Base-by-base conservation (phyloP, 2,888 invertebrate species). In the Sericinus montela region DNA sequence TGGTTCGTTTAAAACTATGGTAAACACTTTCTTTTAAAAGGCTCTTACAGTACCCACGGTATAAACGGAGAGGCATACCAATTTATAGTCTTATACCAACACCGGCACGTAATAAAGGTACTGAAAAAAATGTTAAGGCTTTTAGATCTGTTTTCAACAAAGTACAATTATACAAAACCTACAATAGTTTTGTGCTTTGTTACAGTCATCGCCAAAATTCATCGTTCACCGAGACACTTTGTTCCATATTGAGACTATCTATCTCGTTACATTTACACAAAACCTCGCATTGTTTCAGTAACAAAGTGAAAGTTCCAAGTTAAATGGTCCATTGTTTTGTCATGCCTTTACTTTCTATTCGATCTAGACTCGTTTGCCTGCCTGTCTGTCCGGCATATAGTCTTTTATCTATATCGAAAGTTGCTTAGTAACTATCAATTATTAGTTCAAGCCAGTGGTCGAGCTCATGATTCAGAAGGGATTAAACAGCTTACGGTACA, bases 251-350 rank as follows among this genome's bases (percentile, higher is more conserved):
- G 30, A 30, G 36, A 15, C 30, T 41, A 45, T 45, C 30, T 41
- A 45, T 45, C 34, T 45, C 11, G 45, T 43, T 40, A 40, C 46
- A 42, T 41, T 51, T 47, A 43, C 39, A 51, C 46, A 43, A 44
- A 47, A 47, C n/a, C 43, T 29, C 30, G 15, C 40, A 43, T 51
- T 51, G 51, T 47, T 51, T 29, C 47, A 40, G 51, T 45, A 39
- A 40, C 45, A 35, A 30, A 51, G 51, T 47, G 51, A 51, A 51
- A 51, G 51, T 51, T 10, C 35, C 29, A 15, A 30, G 25, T 38
- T 46, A 43, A 51, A 51, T 51, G 47, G 35, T 39, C 47, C 38
- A 51, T 51, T 51, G 51, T 51, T 43, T 51, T 51, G 47, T 44
- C 51, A 42, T 37, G 35, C 36, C 14, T 41, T 42, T 38, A 47